These are phyloP conservation scores for Hycleus cichorii DNA, from an alignment of 1,140 invertebrate species.

Conservation along the genomic window DNA sequence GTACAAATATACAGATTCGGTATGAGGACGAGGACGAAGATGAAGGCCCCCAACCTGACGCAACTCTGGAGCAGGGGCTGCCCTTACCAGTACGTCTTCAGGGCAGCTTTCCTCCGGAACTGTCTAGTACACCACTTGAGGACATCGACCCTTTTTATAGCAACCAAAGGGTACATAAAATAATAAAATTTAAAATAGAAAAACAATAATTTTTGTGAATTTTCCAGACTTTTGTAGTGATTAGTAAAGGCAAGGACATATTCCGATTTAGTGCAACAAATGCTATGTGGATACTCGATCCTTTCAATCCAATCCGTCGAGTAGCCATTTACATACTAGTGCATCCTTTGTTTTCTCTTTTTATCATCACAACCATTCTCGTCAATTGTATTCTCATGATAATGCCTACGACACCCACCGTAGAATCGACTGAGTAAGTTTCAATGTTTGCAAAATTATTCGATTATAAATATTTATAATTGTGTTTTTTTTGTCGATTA, in stretches of 20 bases:
- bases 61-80: conserved; percentile 85
- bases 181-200: background rate
- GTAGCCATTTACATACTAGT: conserved; percentile 96
- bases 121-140: conserved; percentile 88
- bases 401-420: conserved; percentile 83
- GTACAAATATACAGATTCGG: conserved; percentile 60
- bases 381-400: conserved; percentile 98
- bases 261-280: conserved; percentile 97
- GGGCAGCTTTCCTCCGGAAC: conserved; percentile 81
- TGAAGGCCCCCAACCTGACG: conserved; percentile 89
- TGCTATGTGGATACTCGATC: conserved; percentile 89
- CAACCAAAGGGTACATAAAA: conserved; percentile 70
- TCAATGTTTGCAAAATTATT: no score
- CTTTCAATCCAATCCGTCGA: conserved; percentile 94
- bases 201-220: conserved; percentile 27
- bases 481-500: background rate
- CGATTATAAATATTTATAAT: background rate
- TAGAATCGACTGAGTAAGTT: conserved; percentile 96
- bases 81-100: conserved; percentile 83
- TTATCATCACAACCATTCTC: conserved; percentile 97
- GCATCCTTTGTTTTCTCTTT: conserved; percentile 94
- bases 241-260: conserved; percentile 97
- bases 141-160: conserved; percentile 91
- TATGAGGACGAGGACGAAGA: conserved; percentile 94
- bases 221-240: conserved; percentile 93